Percentiles rank a stretch among this genome's conserved stretches.
phyloP scores from a whole-genome alignment of 2,113 vertebrate genomes.

The Mixornis gularis region DNA sequence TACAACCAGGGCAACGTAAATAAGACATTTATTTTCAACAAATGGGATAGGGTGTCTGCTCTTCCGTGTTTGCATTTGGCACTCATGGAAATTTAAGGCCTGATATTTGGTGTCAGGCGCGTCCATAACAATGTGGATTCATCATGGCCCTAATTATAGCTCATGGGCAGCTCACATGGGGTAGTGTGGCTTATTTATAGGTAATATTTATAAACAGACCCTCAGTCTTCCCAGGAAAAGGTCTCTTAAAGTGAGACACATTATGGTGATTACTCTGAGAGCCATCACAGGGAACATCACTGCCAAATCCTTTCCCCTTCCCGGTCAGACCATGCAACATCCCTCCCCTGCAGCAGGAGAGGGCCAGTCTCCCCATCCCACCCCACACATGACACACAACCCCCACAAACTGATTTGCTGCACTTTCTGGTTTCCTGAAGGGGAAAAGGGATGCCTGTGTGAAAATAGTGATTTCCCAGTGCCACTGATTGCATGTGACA shows the following conservation, averaged over 20 bases:
- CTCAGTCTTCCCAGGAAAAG: not conserved
- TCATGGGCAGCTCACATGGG: not conserved
- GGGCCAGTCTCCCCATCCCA: not conserved
- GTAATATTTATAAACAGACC: constrained; percentile 42
- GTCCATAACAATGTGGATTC: constrained; percentile 28
- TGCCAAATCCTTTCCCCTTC: not conserved
- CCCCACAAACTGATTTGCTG: not conserved
- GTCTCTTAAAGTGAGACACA: not conserved
- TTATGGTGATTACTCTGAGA: not conserved
- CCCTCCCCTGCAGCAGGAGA: rapidly evolving
- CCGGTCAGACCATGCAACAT: not conserved
- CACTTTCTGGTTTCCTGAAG: not conserved
- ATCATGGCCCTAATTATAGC: constrained; percentile 44
- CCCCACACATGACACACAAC: not conserved
- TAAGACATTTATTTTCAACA: constrained; percentile 38
- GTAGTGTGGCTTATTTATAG: constrained; percentile 20
- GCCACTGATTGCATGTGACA: not conserved
- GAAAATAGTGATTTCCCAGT: not conserved
- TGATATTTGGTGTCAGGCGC: not conserved
- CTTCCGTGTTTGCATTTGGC: not conserved
- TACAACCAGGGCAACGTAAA: not conserved
- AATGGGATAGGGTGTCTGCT: constrained; percentile 14
- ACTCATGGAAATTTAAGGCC: constrained; percentile 15
- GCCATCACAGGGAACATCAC: not conserved
- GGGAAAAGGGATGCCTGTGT: not conserved